Evolutionary conservation across 1,140 invertebrate species (phyloP).

Genomic region (Drosophila erecta): DNA sequence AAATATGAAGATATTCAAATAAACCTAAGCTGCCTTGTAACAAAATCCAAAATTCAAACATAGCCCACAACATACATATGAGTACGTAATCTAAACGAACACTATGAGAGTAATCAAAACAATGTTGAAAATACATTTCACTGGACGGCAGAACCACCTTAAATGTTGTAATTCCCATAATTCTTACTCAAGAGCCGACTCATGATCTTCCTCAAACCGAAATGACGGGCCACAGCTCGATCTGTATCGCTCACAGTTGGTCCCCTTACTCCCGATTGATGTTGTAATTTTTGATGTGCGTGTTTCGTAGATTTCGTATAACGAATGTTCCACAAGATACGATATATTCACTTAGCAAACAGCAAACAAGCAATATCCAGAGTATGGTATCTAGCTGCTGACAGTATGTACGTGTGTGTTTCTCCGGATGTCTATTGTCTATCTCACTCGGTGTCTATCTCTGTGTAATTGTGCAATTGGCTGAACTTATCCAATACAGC

Average conservation of each 20-base stretch:
- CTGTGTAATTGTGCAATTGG: slow-evolving; percentile 35
- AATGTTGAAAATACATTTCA: slow-evolving; percentile 76
- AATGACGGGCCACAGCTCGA: background rate
- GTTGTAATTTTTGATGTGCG: slow-evolving; percentile 45
- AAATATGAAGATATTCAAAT: slow-evolving; percentile 30
- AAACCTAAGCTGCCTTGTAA: slow-evolving; percentile 75
- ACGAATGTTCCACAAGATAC: slow-evolving; percentile 27
- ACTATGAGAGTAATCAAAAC: slow-evolving; percentile 50
- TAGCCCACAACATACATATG: slow-evolving; percentile 49
- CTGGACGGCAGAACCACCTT: slow-evolving; percentile 84
- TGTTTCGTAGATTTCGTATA: slow-evolving; percentile 47
- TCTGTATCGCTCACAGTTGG: slow-evolving; percentile 17
- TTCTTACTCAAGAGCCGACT: slow-evolving; percentile 41
- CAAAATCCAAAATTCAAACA: slow-evolving; percentile 73
- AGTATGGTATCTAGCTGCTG: slow-evolving; percentile 21
- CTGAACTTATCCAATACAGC: slow-evolving; percentile 37
- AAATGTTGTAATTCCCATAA: slow-evolving; percentile 83
- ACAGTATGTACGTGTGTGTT: slow-evolving; percentile 43
- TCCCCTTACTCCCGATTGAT: slow-evolving; percentile 32
- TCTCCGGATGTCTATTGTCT: slow-evolving; percentile 54
- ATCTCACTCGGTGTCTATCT: slow-evolving; percentile 60
- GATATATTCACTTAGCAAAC: slow-evolving; percentile 24
- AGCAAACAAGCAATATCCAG: slow-evolving; percentile 47
- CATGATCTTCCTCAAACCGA: slow-evolving; percentile 3
- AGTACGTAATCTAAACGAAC: slow-evolving; percentile 42